Percentiles rank a stretch among this genome's conserved stretches.
Evolutionary conservation across 2,888 invertebrate genomes (phyloP).

Genomic region (Eretmocerus hayati): DNA sequence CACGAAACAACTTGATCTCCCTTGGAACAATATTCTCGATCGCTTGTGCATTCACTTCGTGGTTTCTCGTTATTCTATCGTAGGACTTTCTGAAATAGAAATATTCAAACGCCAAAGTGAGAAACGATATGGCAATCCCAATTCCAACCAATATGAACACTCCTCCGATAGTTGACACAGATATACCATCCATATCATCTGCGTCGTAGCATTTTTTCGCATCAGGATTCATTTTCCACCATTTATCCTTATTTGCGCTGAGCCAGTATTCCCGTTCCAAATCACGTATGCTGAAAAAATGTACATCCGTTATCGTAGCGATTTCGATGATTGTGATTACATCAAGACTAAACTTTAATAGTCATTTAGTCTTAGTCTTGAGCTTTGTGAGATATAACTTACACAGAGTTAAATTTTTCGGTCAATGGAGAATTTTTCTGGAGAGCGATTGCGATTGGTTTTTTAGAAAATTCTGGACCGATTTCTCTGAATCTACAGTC

Average conservation of each 20-base stretch:
- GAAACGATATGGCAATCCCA: slow-evolving; percentile 79
- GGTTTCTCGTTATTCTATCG: no score
- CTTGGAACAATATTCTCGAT: not conserved
- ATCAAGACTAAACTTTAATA: no score
- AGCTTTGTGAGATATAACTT: slow-evolving; percentile 41
- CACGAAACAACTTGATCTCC: not conserved
- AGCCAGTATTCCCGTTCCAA: slow-evolving; percentile 38
- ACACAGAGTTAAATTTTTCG: slow-evolving; percentile 88
- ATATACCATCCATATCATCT: slow-evolving; percentile 90
- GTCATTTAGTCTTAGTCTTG: not conserved
- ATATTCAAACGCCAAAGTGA: slow-evolving; percentile 84
- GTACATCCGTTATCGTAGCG: no score
- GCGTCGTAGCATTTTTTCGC: slow-evolving; percentile 73
- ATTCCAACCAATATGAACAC: slow-evolving; percentile 93
- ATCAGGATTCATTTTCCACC: slow-evolving; percentile 87
- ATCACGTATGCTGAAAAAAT: slow-evolving; percentile 9
- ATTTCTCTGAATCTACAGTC: slow-evolving; percentile 84
- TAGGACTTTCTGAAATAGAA: slow-evolving; percentile 69
- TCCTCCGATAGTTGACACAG: slow-evolving; percentile 90
- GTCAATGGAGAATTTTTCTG: slow-evolving; percentile 86
- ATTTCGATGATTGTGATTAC: no score
- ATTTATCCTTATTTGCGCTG: slow-evolving; percentile 84
- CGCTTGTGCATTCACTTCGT: no score
- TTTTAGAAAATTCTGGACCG: slow-evolving; percentile 90
- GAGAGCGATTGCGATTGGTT: slow-evolving; percentile 91